These are phyloP conservation scores for Poecile atricapillus DNA, from an alignment of 2,113 vertebrate genomes.

Conservation along the genomic window DNA sequence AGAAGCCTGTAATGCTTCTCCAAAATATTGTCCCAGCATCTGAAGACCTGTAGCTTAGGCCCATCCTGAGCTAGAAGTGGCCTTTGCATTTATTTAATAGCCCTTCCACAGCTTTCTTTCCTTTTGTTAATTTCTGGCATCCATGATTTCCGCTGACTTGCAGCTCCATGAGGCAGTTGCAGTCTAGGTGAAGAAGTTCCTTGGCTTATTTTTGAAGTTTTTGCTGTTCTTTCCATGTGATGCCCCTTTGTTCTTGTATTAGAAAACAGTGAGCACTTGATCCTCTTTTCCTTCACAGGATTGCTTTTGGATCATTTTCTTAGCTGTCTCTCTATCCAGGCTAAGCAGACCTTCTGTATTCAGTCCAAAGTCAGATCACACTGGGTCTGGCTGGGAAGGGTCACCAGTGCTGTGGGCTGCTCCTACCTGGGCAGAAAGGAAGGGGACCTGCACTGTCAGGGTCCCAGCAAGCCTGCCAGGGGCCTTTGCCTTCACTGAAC, in stretches of 20 bases:
- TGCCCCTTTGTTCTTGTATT: neutral
- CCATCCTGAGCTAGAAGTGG: neutral
- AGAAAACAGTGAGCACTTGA: neutral
- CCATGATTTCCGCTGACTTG: neutral
- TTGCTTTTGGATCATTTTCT: neutral
- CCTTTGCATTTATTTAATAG: neutral
- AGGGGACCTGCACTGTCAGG: neutral
- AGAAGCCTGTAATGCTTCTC: neutral
- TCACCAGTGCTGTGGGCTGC: neutral
- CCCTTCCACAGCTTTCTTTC: neutral
- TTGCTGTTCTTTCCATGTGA: neutral
- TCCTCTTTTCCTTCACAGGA: neutral
- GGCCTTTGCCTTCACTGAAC: neutral
- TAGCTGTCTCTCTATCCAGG: neutral
- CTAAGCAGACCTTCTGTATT: neutral
- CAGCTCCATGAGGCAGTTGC: neutral
- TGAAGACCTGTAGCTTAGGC: neutral
- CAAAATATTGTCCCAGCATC: neutral
- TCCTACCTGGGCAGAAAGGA: neutral
- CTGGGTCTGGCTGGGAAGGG: neutral
- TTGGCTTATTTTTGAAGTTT: neutral
- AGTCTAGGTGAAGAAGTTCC: neutral
- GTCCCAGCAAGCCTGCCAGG: neutral
- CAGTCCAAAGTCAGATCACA: neutral
- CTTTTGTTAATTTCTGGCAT: neutral